phyloP scores from a whole-genome alignment of 2,797 vertebrate species.

The Benthosema pterotum region DNA sequence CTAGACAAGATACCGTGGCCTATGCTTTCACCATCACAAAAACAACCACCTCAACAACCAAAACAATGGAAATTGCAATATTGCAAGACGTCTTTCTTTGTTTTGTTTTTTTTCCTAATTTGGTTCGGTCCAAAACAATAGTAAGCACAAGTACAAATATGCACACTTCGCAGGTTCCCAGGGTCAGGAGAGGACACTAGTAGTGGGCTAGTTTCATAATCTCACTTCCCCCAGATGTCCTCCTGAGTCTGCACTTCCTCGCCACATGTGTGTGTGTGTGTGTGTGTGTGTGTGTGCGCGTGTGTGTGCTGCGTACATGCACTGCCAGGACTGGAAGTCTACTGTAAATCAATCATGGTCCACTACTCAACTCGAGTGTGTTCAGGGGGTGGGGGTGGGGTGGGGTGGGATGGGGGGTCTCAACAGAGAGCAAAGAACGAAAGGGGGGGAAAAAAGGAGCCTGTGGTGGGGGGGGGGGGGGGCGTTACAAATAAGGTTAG shows the following conservation, averaged over 20 bases:
- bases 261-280: conserved; percentile 42
- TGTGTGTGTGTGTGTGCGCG: too few relatives aligned
- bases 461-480: conserved; percentile 8
- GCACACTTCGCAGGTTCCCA: not conserved
- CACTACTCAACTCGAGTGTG: conserved; percentile 9
- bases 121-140: not conserved
- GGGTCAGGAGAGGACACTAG: conserved; percentile 54
- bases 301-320: conserved; percentile 29
- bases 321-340: conserved; percentile 45
- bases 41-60: not conserved
- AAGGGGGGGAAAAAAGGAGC: conserved; percentile 3
- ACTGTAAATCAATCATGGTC: conserved; percentile 23
- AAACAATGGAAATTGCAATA: not conserved
- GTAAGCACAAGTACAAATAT: conserved; percentile 18
- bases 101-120: conserved; percentile 8
- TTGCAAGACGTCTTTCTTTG: too few relatives aligned
- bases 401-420: not conserved
- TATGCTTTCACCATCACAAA: too few relatives aligned
- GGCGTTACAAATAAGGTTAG: too few relatives aligned
- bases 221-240: conserved; percentile 68
- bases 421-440: not conserved
- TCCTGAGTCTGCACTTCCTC: conserved; percentile 47
- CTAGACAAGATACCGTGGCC: too few relatives aligned
- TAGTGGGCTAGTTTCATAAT: conserved; percentile 55
- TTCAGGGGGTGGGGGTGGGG: not conserved